phyloP scores from a whole-genome alignment of 2,888 invertebrate genomes.

The Hypselothyrea guttata region DNA sequence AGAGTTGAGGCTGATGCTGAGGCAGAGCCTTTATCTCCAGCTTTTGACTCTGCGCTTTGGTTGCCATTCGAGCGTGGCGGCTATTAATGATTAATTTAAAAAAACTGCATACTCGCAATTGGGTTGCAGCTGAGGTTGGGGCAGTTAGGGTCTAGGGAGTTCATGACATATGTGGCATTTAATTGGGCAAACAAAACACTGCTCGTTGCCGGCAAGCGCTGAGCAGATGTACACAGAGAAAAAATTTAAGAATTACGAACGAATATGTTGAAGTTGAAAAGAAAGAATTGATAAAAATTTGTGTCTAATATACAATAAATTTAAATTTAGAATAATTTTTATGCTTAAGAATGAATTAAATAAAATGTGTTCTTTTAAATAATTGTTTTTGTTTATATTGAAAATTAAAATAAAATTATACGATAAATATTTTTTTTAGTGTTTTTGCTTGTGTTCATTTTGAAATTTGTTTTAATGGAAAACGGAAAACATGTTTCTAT shows the following conservation, averaged over 20 bases:
- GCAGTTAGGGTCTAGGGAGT: conserved; percentile 18
- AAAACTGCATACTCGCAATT: conserved; percentile 56
- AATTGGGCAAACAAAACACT: conserved; percentile 70
- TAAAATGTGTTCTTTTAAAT: too few relatives aligned
- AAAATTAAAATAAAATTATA: too few relatives aligned
- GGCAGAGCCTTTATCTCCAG: conserved; percentile 34
- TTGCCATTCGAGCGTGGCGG: conserved; percentile 58
- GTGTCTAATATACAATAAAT: too few relatives aligned
- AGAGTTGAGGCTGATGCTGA: conserved; percentile 24
- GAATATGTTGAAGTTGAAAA: not conserved
- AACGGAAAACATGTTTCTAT: too few relatives aligned
- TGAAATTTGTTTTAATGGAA: too few relatives aligned
- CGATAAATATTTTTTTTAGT: too few relatives aligned
- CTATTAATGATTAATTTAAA: conserved; percentile 75
- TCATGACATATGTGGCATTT: conserved; percentile 73
- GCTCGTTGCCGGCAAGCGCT: conserved; percentile 38
- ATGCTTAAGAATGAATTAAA: too few relatives aligned
- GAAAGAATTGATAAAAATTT: too few relatives aligned
- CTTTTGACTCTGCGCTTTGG: conserved; percentile 32
- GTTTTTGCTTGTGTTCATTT: too few relatives aligned
- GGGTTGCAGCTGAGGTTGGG: not conserved
- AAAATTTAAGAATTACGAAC: too few relatives aligned
- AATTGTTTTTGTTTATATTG: too few relatives aligned
- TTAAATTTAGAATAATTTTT: too few relatives aligned
- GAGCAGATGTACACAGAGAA: not conserved